Base-by-base conservation (phyloP, 2,888 invertebrate genomes). In the Chouioia cunea region DNA sequence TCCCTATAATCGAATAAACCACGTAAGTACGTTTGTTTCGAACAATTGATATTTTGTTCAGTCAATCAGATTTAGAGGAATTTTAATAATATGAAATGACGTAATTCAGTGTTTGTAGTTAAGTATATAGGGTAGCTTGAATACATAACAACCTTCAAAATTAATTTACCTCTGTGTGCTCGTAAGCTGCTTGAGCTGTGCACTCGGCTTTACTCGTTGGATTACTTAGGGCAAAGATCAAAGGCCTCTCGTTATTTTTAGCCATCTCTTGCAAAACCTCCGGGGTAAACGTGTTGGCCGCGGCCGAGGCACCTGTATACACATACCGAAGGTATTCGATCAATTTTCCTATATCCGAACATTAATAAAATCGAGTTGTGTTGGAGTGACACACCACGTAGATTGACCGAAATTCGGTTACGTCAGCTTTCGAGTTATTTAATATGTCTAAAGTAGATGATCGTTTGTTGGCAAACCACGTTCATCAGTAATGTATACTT, bases 151-250 rank as follows among this genome's bases (percentile, higher is more conserved):
- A 59, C 36, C 36, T 58, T 52, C 4, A 36, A 36, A n/a, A 47
- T 53, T 44, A 68, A 78, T 86, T 83, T 86, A 95, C 96, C 79
- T 96, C 92, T 1, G 98, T 97, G 79, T 93, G 83, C n/a, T 89
- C 90, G 83, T 96, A 99, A 0, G 99, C 99, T 78, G 93, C 92
- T 80, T 97, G 94, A 2, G 99, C 98, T 0, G 99, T 99, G 84
- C 99, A 99, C 87, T 99, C 99, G 0, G 99, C 97, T 88, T 96
- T 96, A 86, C 92, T 93, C 0, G 99, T 99, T 6, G 99, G 99
- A 88, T 99, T 99, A 77, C 98, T 98, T 52, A 99, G 89, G 12
- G 99, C 99, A 84, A 99, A 99, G 75, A 99, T 93, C 77, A 99
- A 90, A 0, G 99, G 99, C 64, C 93, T 89, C 3, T 96, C 92